phyloP scores from a whole-genome alignment of 2,888 invertebrate genomes.

The Drosophila mimica region DNA sequence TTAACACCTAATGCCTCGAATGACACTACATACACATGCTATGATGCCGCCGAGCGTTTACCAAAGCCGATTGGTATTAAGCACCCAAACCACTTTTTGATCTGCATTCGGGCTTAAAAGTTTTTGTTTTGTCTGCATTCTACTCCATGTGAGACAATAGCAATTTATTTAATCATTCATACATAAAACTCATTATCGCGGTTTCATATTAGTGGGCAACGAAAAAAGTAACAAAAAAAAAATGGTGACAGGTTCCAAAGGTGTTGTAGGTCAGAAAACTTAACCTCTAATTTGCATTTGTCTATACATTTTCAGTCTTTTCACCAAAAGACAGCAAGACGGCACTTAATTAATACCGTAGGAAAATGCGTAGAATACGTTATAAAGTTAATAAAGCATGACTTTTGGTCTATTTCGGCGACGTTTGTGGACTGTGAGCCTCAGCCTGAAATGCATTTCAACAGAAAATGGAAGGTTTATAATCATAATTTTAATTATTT shows the following conservation, averaged over 20 bases:
- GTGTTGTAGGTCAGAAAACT: constrained; percentile 39
- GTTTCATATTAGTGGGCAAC: not conserved
- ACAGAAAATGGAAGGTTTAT: not conserved
- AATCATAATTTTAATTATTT: not conserved
- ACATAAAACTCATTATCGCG: constrained; percentile 37
- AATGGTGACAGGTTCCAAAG: constrained; percentile 26
- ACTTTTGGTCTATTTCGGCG: constrained; percentile 34
- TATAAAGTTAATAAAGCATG: constrained; percentile 46
- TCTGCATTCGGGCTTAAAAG: constrained; percentile 18
- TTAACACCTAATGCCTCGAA: constrained; percentile 53
- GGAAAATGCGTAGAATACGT: constrained; percentile 49
- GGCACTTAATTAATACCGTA: constrained; percentile 50
- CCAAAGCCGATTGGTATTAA: constrained; percentile 43
- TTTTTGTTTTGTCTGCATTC: constrained; percentile 14
- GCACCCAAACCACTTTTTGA: constrained; percentile 29
- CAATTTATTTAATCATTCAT: constrained; percentile 60
- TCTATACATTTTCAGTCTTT: constrained; percentile 25
- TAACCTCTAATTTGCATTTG: constrained; percentile 51
- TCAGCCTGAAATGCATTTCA: not conserved
- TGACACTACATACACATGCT: constrained; percentile 25
- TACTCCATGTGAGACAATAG: constrained; percentile 34
- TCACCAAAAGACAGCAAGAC: constrained; percentile 21
- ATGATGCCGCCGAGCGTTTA: constrained; percentile 58
- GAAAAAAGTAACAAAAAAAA: constrained; percentile 2
- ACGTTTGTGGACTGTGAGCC: constrained; percentile 4